A percentile compares a stretch with the other conserved stretches of the same genome.
These are phyloP conservation scores for Campoplex nolae DNA, from an alignment of 2,888 invertebrate genomes.

Conservation along the genomic window DNA sequence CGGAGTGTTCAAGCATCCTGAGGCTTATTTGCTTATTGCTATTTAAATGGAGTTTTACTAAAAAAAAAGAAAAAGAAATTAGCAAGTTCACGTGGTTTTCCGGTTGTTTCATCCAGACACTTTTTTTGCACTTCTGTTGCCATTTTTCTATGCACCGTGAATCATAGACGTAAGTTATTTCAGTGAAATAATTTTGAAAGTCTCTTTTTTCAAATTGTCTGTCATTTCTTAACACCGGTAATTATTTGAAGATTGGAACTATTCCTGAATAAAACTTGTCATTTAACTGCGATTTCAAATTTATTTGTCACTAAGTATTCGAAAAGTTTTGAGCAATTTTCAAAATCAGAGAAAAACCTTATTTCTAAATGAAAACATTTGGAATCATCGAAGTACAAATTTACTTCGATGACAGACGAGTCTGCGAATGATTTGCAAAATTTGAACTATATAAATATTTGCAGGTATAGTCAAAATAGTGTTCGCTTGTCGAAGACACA, in stretches of 20 bases:
- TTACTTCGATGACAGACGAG: neutral
- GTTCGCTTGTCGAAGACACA: constrained; percentile 18
- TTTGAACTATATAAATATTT: neutral
- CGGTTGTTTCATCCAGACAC: neutral
- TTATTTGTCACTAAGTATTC: too few relatives aligned
- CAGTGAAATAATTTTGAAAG: neutral
- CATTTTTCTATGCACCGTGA: neutral
- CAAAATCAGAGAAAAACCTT: neutral
- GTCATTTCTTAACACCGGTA: neutral
- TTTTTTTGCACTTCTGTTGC: neutral
- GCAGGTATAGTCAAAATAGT: neutral
- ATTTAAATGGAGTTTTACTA: neutral
- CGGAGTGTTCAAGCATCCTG: neutral
- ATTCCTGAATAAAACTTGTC: too few relatives aligned
- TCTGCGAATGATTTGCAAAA: constrained; percentile 10
- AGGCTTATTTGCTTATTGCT: neutral
- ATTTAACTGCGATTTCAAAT: too few relatives aligned
- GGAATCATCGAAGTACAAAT: too few relatives aligned
- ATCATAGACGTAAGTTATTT: neutral
- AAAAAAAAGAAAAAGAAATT: neutral
- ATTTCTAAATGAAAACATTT: neutral
- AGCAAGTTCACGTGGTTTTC: neutral
- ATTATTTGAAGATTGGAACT: neutral
- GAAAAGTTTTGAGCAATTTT: too few relatives aligned
- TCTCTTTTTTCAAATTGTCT: neutral